phyloP scores from a whole-genome alignment of 2,113 vertebrate species.

The Oncorhynchus mykiss region DNA sequence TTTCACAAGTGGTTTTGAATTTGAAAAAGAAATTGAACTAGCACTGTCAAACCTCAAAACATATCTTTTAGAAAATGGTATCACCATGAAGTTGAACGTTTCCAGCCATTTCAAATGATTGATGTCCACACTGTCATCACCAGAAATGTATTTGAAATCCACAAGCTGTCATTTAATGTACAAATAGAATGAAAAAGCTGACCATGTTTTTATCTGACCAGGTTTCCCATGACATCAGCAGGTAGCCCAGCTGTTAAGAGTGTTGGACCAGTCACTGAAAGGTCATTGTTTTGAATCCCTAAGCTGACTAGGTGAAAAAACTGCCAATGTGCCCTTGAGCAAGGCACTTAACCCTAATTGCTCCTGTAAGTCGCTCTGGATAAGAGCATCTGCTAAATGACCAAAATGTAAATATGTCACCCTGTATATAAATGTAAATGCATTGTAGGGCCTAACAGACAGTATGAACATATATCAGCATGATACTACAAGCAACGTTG shows the following conservation, averaged over 20 bases:
- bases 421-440: not conserved
- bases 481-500: not conserved
- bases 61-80: slow-evolving; percentile 53
- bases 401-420: not conserved
- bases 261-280: no score
- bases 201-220: slow-evolving; percentile 19
- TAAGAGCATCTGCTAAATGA: no score
- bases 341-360: no score
- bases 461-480: not conserved
- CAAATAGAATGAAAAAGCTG: slow-evolving; percentile 43
- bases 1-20: slow-evolving; percentile 47
- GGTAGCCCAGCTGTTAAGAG: not conserved
- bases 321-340: no score
- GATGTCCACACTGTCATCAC: slow-evolving; percentile 17
- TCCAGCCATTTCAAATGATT: slow-evolving; percentile 34
- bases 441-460: no score
- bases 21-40: slow-evolving; percentile 45
- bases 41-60: slow-evolving; percentile 49
- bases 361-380: no score
- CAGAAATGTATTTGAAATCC: slow-evolving; percentile 17
- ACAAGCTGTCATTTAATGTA: slow-evolving; percentile 47
- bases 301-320: no score
- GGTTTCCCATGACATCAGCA: slow-evolving; percentile 20
- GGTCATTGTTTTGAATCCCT: no score
- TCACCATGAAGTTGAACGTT: slow-evolving; percentile 47